Evolutionary conservation across 2,888 invertebrate species (phyloP).

Genomic region (Mesodorylaimus sp.): DNA sequence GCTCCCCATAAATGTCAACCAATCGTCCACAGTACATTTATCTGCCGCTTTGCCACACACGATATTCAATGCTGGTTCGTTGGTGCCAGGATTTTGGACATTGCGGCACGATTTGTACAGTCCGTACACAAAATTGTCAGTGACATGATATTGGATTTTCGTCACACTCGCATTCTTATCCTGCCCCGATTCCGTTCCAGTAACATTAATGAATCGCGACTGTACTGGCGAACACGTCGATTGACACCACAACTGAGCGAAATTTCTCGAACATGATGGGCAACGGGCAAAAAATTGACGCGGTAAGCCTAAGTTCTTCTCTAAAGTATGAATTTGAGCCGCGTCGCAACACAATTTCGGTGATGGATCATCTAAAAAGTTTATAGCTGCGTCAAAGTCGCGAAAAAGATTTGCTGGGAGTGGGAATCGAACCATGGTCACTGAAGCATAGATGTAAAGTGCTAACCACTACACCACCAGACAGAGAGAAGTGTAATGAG

Average conservation of each 20-base stretch:
- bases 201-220: slow-evolving; percentile 49
- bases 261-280: slow-evolving; percentile 68
- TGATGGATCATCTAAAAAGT: no score
- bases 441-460: no score
- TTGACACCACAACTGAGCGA: slow-evolving; percentile 59
- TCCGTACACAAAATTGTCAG: slow-evolving; percentile 48
- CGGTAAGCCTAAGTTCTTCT: slow-evolving; percentile 40
- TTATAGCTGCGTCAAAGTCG: no score
- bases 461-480: no score
- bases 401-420: no score
- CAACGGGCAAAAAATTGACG: slow-evolving; percentile 55
- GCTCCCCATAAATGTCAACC: no score
- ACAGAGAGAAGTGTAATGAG: no score
- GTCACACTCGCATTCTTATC: slow-evolving; percentile 14
- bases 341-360: slow-evolving; percentile 26
- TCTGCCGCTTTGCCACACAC: slow-evolving; percentile 62
- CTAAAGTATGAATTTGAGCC: slow-evolving; percentile 24
- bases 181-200: slow-evolving; percentile 21
- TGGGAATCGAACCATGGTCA: no score
- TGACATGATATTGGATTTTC: slow-evolving; percentile 50
- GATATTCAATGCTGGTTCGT: slow-evolving; percentile 49
- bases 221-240: slow-evolving; percentile 63
- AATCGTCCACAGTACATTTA: no score
- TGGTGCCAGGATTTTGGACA: slow-evolving; percentile 56
- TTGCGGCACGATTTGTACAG: slow-evolving; percentile 63